Percentiles rank a stretch among this genome's conserved stretches.
Conservation (phyloP, 2,888 invertebrate species). For the Perithous albicinctus region DNA sequence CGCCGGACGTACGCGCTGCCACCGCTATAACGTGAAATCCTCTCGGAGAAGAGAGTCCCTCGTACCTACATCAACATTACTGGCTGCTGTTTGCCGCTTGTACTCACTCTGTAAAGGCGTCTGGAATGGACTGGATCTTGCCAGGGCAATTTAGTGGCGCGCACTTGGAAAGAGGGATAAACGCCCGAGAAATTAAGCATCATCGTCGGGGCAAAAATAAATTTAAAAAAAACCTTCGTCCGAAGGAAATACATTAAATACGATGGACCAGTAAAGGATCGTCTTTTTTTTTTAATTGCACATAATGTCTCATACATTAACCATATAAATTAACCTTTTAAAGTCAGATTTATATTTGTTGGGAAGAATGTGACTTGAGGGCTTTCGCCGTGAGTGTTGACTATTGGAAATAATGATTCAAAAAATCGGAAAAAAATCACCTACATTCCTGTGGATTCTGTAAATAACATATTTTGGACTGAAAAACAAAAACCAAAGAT, state of each 20-base stretch:
- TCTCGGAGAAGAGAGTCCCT: neutral
- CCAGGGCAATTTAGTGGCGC: slow-evolving; percentile 43
- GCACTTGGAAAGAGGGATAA: slow-evolving; percentile 35
- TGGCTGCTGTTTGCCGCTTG: neutral
- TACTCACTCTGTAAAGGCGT: slow-evolving; percentile 21
- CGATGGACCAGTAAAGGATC: neutral
- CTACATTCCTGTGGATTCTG: too few relatives aligned
- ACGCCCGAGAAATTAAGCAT: slow-evolving; percentile 32
- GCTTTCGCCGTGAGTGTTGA: too few relatives aligned
- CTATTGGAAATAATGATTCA: too few relatives aligned
- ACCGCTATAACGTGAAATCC: slow-evolving; percentile 43
- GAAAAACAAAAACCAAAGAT: too few relatives aligned
- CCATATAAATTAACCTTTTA: neutral
- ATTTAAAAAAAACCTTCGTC: neutral
- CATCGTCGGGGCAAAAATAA: slow-evolving; percentile 37
- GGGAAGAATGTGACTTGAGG: too few relatives aligned
- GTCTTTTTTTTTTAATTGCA: neutral
- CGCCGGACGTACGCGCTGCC: slow-evolving; percentile 49
- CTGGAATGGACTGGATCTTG: slow-evolving; percentile 42
- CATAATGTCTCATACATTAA: neutral
- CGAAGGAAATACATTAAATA: neutral
- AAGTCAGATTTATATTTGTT: neutral
- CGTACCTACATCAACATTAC: neutral
- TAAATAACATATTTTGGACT: too few relatives aligned
- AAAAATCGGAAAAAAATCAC: too few relatives aligned